Conservation (phyloP, 2,888 invertebrate species). For the Volucella bombylans region DNA sequence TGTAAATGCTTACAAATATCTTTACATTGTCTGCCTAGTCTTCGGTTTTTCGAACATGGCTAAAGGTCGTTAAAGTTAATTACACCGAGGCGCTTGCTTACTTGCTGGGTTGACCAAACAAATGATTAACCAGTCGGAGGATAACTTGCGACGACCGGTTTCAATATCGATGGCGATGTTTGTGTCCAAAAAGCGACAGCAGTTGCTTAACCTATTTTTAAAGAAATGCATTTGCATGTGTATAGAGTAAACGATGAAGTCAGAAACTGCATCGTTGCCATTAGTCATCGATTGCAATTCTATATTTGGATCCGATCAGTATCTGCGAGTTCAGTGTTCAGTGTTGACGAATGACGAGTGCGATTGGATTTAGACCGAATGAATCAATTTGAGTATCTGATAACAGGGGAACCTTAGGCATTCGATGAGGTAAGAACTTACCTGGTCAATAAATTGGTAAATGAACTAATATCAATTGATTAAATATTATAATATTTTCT, state of each 20-base stretch:
- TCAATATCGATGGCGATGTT: background rate
- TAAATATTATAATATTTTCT: too few relatives aligned
- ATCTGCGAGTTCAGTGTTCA: background rate
- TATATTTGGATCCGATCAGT: conserved; percentile 42
- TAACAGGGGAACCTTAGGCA: background rate
- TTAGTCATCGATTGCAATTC: conserved; percentile 47
- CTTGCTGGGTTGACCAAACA: background rate
- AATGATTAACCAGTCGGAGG: conserved; percentile 19
- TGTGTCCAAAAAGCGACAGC: conserved; percentile 5
- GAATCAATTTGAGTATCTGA: conserved; percentile 1
- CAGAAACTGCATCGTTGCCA: conserved; percentile 38
- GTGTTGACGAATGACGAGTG: conserved; percentile 12
- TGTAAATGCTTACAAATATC: too few relatives aligned
- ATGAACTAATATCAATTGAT: too few relatives aligned
- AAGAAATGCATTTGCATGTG: conserved; percentile 26
- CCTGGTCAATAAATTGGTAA: background rate
- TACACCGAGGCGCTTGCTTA: conserved; percentile 8
- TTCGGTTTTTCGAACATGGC: conserved; percentile 5
- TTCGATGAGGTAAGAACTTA: background rate
- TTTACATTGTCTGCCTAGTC: background rate
- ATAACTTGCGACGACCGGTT: conserved; percentile 16
- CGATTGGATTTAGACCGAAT: background rate
- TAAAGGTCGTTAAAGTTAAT: conserved; percentile 43
- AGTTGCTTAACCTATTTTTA: conserved; percentile 27
- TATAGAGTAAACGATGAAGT: conserved; percentile 9